Conservation (phyloP, 2,797 vertebrate genomes). For the Manis crassicaudata region DNA sequence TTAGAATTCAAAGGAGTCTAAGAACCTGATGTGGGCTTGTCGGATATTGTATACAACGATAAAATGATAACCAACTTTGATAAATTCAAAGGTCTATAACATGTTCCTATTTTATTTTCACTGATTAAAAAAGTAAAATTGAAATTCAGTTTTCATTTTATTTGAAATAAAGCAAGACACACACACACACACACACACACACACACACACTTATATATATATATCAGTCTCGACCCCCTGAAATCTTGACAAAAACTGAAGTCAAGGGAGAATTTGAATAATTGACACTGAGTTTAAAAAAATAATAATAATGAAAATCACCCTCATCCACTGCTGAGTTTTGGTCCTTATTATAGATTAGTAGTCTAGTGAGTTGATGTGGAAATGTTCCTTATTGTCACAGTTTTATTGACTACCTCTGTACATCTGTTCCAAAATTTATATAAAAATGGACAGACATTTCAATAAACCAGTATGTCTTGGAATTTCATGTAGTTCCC, state of each 20-base stretch:
- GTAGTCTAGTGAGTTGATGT: conserved; percentile 86
- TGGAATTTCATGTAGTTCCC: conserved; percentile 89
- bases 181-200: background rate
- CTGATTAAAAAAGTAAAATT: background rate
- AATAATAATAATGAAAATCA: conserved; percentile 78
- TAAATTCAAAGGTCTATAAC: background rate
- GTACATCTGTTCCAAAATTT: conserved; percentile 89
- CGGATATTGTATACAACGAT: background rate
- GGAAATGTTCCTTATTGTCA: conserved; percentile 89
- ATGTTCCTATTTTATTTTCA: background rate
- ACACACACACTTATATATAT: background rate
- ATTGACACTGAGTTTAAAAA: conserved; percentile 59
- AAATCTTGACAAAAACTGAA: conserved; percentile 71
- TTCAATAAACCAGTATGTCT: conserved; percentile 86
- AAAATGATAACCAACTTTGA: conserved; percentile 7
- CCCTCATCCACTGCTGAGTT: conserved; percentile 69
- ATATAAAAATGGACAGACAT: conserved; percentile 86
- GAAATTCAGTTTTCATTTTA: conserved; percentile 16
- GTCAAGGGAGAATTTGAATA: conserved; percentile 57
- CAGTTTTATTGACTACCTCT: conserved; percentile 87
- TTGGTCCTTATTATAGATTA: conserved; percentile 85
- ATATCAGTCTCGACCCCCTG: conserved; percentile 35
- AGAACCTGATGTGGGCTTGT: background rate
- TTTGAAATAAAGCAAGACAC: background rate
- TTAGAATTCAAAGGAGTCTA: background rate